Conservation (phyloP, 2,888 invertebrate genomes). For the Leucoma salicis region DNA sequence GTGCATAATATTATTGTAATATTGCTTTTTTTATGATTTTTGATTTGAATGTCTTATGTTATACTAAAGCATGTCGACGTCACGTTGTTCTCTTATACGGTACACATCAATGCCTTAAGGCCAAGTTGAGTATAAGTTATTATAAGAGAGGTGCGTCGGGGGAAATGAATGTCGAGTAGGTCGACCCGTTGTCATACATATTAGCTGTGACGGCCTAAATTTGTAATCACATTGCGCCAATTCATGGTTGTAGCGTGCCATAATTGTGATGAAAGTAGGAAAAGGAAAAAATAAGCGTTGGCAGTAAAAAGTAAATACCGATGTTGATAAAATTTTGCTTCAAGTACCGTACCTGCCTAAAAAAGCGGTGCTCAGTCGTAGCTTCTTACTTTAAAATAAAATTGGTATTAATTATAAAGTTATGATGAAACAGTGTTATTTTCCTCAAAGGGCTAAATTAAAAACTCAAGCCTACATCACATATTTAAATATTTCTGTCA, state of each 20-base stretch:
- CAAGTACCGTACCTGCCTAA: constrained; percentile 41
- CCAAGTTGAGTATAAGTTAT: constrained; percentile 77
- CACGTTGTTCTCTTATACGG: constrained; percentile 1
- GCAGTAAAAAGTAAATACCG: constrained; percentile 51
- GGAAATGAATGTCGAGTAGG: constrained; percentile 82
- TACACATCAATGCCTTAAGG: constrained; percentile 68
- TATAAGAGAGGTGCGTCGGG: constrained; percentile 79
- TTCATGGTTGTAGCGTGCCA: constrained; percentile 54
- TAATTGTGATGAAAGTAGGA: constrained; percentile 52
- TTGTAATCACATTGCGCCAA: constrained; percentile 75
- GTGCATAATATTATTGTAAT: neutral
- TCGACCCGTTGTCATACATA: constrained; percentile 80
- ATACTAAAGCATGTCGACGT: neutral
- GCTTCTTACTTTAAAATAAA: constrained; percentile 46
- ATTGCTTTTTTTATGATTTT: no score
- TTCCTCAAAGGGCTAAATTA: constrained; percentile 23
- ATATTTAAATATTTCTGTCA: neutral
- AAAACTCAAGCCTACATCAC: constrained; percentile 6
- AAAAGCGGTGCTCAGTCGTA: constrained; percentile 38
- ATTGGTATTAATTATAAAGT: constrained; percentile 36
- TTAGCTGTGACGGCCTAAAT: constrained; percentile 79
- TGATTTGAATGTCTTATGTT: neutral
- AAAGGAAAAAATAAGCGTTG: constrained; percentile 52
- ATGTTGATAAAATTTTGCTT: constrained; percentile 49
- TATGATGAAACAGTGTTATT: constrained; percentile 28